Evolutionary conservation across 2,113 vertebrate genomes (phyloP).

Genomic region (Tinamus guttatus): DNA sequence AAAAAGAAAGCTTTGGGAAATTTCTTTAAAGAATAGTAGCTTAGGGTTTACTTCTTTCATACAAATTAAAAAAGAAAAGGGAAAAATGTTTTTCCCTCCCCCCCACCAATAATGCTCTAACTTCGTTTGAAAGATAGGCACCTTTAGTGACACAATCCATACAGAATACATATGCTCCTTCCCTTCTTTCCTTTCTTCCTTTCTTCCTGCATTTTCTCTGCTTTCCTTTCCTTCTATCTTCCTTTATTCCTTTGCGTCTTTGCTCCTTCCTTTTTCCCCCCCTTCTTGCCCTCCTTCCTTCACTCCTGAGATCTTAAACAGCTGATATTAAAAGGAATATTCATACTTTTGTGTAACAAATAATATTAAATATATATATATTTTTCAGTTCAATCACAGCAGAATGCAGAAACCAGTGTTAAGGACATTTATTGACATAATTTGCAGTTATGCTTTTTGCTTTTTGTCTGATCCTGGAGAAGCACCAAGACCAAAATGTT

Average conservation of each 20-base stretch:
- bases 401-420: not conserved
- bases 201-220: not conserved
- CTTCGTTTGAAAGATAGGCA: not conserved
- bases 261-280: no score
- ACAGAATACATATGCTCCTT: not conserved
- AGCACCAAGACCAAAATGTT: not conserved
- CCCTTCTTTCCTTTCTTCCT: not conserved
- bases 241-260: no score
- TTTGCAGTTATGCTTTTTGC: not conserved
- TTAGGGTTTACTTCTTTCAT: not conserved
- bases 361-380: not conserved
- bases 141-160: not conserved
- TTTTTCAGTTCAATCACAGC: not conserved
- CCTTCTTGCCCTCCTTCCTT: not conserved
- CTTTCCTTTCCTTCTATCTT: no score
- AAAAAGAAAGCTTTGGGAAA: not conserved
- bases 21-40: not conserved
- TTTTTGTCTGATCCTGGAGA: not conserved
- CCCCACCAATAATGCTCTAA: not conserved
- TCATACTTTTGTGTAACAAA: not conserved
- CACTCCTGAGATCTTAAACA: not conserved
- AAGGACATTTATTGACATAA: conserved; percentile 11
- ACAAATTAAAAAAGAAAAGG: not conserved
- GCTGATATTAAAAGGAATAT: not conserved
- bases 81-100: not conserved